Evolutionary conservation across 2,888 invertebrate species (phyloP), one percentile per base, ranked within the genome.

Genomic region (Synergus laeviventris): DNA sequence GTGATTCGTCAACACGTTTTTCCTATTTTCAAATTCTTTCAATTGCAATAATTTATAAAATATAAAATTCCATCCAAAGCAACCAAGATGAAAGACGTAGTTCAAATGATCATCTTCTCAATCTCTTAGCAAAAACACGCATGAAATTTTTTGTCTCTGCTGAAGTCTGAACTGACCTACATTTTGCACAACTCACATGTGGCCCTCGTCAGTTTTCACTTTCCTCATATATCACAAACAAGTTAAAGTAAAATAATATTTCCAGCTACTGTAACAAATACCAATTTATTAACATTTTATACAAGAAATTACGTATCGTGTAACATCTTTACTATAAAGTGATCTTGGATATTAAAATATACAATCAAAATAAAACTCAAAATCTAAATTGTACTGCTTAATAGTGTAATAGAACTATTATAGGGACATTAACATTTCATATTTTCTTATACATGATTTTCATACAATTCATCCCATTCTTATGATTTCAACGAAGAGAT

Each of bases 131-230:
- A 61, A 61, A 61, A 61, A 61, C 31, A 36, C 16, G 5, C 36
- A n/a, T 16, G 21, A 21, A 56, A 36, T 61, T 61, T 61, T 61
- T 61, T 61, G 36, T 16, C 31, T 24, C 60, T 61, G 31, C 60
- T 61, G 31, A 16, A 16, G 31, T 36, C 31, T 16, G 36, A 61
- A 61, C 14, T 61, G 61, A 61, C 61, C 61, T 16, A 61, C 61
- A 61, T 61, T 61, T 36, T 16, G 36, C 61, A 61, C n/a, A 61
- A 16, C 8, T 16, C 61, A 36, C 61, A 36, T 36, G 61, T 61
- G 36, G 36, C 36, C 31, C 61, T 61, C 61, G 31, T 61, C 36
- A 61, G 31, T 61, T 61, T 61, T 16, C 36, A 36, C 61, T 36
- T n/a, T 16, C 9, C 16, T n/a, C 21, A 56, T 60, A 31, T 16